Conservation (phyloP, 1,140 invertebrate species). For the Scaptomyza pallida region DNA sequence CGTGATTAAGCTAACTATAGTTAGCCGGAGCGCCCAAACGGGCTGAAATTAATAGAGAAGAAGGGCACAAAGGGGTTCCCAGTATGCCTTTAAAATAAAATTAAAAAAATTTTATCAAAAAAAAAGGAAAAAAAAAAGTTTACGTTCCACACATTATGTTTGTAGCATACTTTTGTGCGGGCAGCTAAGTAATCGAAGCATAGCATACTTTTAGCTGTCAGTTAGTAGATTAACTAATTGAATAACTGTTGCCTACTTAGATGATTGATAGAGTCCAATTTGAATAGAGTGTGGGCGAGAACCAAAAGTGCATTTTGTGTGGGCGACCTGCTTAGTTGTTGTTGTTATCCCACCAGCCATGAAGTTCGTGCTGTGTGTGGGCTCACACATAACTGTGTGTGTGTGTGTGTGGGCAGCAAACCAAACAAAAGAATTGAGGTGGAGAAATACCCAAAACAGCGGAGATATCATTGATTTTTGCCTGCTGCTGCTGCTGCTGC, state of each 20-base stretch:
- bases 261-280: slow-evolving; percentile 22
- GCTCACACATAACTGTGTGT: slow-evolving; percentile 13
- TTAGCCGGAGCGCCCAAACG: no score
- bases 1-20: no score
- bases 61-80: no score
- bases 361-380: slow-evolving; percentile 43
- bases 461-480: slow-evolving; percentile 44
- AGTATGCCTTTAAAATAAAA: no score
- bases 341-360: slow-evolving; percentile 16
- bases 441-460: not conserved
- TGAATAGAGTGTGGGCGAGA: not conserved
- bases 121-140: no score
- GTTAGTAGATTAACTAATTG: not conserved
- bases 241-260: slow-evolving; percentile 37
- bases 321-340: slow-evolving; percentile 22
- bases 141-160: slow-evolving; percentile 24
- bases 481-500: slow-evolving; percentile 9
- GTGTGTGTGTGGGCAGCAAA: slow-evolving; percentile 29
- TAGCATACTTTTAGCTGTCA: slow-evolving; percentile 31
- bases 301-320: slow-evolving; percentile 28
- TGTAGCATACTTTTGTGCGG: slow-evolving; percentile 44
- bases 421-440: not conserved
- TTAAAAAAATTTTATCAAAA: no score
- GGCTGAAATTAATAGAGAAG: no score
- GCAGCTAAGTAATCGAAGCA: slow-evolving; percentile 15